Evolutionary conservation across 2,888 invertebrate genomes (phyloP), one percentile per base, ranked within the genome.

Genomic region (Oscheius sp.): DNA sequence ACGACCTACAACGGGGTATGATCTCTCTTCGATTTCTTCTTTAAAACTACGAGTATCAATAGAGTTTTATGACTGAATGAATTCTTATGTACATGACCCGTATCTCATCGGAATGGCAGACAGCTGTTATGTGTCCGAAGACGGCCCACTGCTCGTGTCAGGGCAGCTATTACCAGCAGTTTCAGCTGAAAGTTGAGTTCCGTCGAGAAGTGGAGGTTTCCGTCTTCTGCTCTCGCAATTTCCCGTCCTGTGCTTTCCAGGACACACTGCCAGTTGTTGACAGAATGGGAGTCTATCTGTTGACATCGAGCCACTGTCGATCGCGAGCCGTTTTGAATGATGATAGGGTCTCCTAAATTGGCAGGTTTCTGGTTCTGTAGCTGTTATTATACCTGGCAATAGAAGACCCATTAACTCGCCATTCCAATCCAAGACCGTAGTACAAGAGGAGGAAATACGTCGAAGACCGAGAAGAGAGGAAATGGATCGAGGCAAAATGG

Each of bases 371-470:
- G 45, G 17, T n/a, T n/a, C 36, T 14, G 14, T 9, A 36, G 36
- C 36, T 47, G 8, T 9, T 8, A 36, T 30, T 26, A 22, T 26
- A 62, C 67, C 67, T n/a, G 67, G 67, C 2, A 67, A n/a, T 20
- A 67, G 49, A n/a, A 62, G 68, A n/a, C 77, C 77, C 17, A 77
- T 61, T 9, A 73, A 57, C 20, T 77, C 75, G 12, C 73, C 73
- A 63, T 77, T 77, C 77, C 77, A 77, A 38, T 77, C 77, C 41
- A 72, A 68, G 14, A 74, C 71, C 14, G 72, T 72, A 12, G 71
- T 70, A 3, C 72, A 67, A 26, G 70, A 69, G 9, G 70, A 56
- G 33, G 66, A 57, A 12, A 72, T 44, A 45, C 76, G 57, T 2
- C 72, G 69, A 36, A 67, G 54, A 5, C 62, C 50, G 14, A 67